phyloP scores from a whole-genome alignment of 2,888 invertebrate species.

The Graphium colonna region DNA sequence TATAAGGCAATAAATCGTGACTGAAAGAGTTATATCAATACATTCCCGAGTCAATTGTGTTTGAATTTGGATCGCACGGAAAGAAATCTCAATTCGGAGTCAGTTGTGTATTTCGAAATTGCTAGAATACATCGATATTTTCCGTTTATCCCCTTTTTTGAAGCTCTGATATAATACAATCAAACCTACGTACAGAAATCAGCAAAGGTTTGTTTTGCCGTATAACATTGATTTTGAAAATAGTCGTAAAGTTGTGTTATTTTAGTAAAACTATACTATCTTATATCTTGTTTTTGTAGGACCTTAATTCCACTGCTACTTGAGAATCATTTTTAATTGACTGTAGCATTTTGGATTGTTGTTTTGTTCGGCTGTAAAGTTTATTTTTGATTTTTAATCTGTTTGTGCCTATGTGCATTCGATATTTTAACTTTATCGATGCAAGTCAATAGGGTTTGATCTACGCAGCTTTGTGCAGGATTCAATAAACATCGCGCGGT shows the following conservation, averaged over 20 bases:
- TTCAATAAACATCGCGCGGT: constrained; percentile 71
- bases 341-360: no score
- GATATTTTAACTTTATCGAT: constrained; percentile 30
- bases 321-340: no score
- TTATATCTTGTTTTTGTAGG: no score
- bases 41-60: constrained; percentile 24
- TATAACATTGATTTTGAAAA: no score
- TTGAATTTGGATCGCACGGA: constrained; percentile 27
- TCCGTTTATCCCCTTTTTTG: not conserved
- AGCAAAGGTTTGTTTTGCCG: no score
- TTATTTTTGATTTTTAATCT: not conserved
- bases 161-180: no score
- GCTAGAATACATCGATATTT: not conserved
- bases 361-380: no score
- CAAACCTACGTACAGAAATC: no score
- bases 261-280: no score
- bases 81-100: constrained; percentile 2
- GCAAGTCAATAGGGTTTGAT: constrained; percentile 47
- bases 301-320: no score
- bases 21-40: constrained; percentile 25
- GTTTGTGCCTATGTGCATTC: not conserved
- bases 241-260: no score
- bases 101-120: constrained; percentile 7
- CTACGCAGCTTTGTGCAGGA: constrained; percentile 59
- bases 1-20: constrained; percentile 30